Conservation (phyloP, 2,797 vertebrate species). For the Prionace glauca region DNA sequence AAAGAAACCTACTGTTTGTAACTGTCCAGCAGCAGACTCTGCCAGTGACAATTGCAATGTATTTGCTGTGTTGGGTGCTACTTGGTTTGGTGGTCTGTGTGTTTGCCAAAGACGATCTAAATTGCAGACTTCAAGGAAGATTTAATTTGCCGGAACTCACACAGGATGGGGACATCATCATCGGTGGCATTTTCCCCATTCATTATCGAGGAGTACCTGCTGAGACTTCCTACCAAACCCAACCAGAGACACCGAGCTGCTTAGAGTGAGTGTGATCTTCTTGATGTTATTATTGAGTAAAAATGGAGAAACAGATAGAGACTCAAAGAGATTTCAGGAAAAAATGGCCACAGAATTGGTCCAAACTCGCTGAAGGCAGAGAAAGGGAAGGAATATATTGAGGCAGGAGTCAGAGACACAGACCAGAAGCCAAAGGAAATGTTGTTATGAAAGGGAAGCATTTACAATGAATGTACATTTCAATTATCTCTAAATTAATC, state of each 20-base stretch:
- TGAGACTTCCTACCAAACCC: background rate
- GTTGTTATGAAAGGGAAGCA: background rate
- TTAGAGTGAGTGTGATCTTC: background rate
- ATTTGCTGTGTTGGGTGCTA: background rate
- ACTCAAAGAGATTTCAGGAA: background rate
- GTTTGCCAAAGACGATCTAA: background rate
- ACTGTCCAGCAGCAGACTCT: background rate
- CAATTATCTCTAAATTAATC: background rate
- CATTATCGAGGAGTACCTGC: slow-evolving; percentile 21
- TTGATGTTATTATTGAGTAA: background rate
- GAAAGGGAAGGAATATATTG: background rate
- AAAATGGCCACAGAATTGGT: background rate
- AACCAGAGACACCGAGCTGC: background rate
- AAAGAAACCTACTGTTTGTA: background rate
- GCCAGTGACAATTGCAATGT: background rate
- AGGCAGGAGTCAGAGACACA: background rate
- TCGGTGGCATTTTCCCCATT: slow-evolving; percentile 42
- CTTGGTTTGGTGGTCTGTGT: background rate
- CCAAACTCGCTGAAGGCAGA: background rate
- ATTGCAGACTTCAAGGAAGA: slow-evolving; percentile 20
- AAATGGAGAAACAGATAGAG: background rate
- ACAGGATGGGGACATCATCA: slow-evolving; percentile 41
- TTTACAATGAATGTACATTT: background rate
- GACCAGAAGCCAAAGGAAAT: background rate
- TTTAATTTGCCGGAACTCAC: slow-evolving; percentile 41